phyloP scores from a whole-genome alignment of 2,797 vertebrate species.

The Moxostoma hubbsi region DNA sequence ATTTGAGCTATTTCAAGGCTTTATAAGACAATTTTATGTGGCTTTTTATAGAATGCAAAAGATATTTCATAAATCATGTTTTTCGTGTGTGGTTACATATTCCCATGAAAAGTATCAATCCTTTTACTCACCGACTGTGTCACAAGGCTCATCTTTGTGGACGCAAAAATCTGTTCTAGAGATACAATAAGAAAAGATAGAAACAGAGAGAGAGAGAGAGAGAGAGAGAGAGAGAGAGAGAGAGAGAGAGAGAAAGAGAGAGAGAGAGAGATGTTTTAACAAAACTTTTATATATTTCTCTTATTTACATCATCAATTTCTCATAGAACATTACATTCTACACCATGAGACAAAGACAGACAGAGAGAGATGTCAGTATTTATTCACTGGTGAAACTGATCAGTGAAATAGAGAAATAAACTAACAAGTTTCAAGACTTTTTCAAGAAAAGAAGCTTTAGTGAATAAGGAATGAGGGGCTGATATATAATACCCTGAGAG shows the following conservation, averaged over 20 bases:
- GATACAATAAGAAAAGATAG: constrained; percentile 58
- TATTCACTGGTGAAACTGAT: neutral
- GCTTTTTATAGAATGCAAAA: constrained; percentile 25
- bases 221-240: too few species aligned
- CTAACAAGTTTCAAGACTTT: neutral
- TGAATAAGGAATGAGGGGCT: neutral
- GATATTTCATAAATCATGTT: constrained; percentile 14
- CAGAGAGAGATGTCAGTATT: neutral
- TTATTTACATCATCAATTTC: too few species aligned
- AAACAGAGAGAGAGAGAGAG: neutral
- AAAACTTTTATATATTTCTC: too few species aligned
- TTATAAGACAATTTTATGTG: constrained; percentile 10
- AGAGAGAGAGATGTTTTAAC: too few species aligned
- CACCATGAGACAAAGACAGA: neutral
- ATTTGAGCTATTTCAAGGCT: constrained; percentile 32
- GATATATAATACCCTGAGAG: constrained; percentile 1
- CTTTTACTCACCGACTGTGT: constrained; percentile 94
- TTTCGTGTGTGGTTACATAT: constrained; percentile 7
- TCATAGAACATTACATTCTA: neutral
- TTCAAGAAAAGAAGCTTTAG: neutral
- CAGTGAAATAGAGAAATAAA: neutral
- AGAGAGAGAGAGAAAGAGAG: too few species aligned
- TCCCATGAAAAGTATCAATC: neutral
- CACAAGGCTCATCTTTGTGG: constrained; percentile 96
- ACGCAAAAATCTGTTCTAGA: constrained; percentile 98